Percentiles rank a stretch among this genome's conserved stretches.
These are phyloP conservation scores for Drosophila insularis DNA, from an alignment of 1,140 invertebrate species.

Conservation along the genomic window DNA sequence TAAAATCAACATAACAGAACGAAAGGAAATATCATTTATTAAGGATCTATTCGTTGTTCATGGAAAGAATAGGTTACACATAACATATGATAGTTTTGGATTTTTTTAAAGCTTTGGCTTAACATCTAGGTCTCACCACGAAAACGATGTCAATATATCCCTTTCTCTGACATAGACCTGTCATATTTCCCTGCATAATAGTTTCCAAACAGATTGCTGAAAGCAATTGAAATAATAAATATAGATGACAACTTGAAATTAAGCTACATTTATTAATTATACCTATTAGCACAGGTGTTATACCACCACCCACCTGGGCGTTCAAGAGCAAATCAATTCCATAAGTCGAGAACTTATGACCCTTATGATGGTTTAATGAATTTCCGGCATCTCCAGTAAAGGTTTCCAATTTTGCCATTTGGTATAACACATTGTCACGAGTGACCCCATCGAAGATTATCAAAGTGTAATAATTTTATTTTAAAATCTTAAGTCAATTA, in stretches of 20 bases:
- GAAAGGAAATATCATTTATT: no score
- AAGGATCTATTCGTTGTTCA: no score
- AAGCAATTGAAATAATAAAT: neutral
- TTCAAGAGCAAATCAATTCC: neutral
- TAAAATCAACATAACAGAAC: no score
- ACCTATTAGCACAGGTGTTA: neutral
- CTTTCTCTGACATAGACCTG: neutral
- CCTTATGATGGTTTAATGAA: neutral
- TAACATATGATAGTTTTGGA: no score
- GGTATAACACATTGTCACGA: neutral
- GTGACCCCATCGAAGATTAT: neutral
- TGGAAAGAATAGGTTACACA: no score
- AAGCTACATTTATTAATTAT: neutral
- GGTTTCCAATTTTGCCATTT: neutral
- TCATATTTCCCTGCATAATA: neutral
- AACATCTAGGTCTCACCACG: neutral
- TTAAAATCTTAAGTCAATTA: no score
- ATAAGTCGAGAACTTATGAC: neutral
- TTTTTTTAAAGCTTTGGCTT: no score
- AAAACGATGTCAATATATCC: neutral
- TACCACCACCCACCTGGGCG: neutral
- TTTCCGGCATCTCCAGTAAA: conserved; percentile 1
- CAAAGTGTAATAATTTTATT: no score
- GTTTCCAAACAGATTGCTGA: neutral
- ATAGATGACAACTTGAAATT: neutral